These are phyloP conservation scores for Poecilus cupreus DNA, from an alignment of 2,888 invertebrate species.

Conservation along the genomic window DNA sequence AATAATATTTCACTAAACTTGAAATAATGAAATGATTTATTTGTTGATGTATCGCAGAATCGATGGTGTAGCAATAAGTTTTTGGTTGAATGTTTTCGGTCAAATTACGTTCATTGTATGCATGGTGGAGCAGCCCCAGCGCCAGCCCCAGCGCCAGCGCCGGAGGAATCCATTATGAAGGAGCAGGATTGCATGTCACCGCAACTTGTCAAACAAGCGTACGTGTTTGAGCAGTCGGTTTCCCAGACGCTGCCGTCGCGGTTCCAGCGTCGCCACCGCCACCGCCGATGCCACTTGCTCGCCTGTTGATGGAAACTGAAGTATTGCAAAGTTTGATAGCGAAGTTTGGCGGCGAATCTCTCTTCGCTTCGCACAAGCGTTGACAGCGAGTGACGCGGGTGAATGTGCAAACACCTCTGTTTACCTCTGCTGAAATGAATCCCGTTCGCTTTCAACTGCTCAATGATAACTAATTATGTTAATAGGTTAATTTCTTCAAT, in stretches of 20 bases:
- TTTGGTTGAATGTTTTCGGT: neutral
- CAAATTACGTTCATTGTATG: constrained; percentile 34
- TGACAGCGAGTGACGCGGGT: neutral
- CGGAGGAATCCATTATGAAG: constrained; percentile 63
- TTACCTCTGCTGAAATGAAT: too few species aligned
- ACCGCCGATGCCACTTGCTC: constrained; percentile 39
- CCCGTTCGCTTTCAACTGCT: too few species aligned
- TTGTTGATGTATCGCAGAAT: too few species aligned
- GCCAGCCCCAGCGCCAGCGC: neutral
- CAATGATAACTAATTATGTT: constrained; percentile 65
- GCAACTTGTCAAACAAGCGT: constrained; percentile 64
- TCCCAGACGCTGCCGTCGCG: constrained; percentile 30
- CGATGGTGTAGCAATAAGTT: too few species aligned
- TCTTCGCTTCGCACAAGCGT: neutral
- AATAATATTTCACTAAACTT: neutral
- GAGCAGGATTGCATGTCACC: constrained; percentile 63
- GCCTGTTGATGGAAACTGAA: constrained; percentile 67
- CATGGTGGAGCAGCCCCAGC: neutral
- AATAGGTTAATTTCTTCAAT: constrained; percentile 76
- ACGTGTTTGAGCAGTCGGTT: constrained; percentile 62
- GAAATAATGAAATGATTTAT: too few species aligned
- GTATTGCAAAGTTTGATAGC: constrained; percentile 70
- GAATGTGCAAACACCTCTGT: neutral
- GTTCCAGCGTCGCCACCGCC: constrained; percentile 3
- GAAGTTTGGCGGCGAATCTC: constrained; percentile 71